A percentile compares a stretch with the other conserved stretches of the same genome.
Evolutionary conservation across 1,140 invertebrate genomes (phyloP).

Genomic region (Pollicipes pollicipes): DNA sequence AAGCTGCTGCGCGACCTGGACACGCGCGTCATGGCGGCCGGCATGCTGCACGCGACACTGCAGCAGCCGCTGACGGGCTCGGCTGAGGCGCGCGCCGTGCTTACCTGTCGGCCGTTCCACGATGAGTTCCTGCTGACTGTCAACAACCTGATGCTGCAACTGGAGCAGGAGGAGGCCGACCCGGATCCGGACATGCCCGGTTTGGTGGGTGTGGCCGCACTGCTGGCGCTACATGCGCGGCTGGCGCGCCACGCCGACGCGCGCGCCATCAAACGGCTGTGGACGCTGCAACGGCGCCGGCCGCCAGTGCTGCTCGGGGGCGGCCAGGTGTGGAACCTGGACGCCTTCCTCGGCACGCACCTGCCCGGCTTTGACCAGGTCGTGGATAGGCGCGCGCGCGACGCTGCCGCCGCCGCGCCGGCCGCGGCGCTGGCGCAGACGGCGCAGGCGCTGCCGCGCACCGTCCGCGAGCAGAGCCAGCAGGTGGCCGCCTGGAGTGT

Average conservation of each 20-base stretch:
- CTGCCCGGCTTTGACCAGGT: neutral
- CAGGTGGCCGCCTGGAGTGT: slow-evolving; percentile 17
- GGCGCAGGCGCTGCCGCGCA: slow-evolving; percentile 39
- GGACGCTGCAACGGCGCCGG: slow-evolving; percentile 6
- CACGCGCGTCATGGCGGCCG: slow-evolving; percentile 21
- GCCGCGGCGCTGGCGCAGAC: slow-evolving; percentile 30
- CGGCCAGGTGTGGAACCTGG: neutral
- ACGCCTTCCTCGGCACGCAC: neutral
- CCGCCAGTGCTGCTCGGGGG: neutral
- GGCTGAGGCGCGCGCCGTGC: slow-evolving; percentile 40
- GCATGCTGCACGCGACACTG: slow-evolving; percentile 22
- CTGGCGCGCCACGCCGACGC: slow-evolving; percentile 8
- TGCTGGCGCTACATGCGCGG: slow-evolving; percentile 6
- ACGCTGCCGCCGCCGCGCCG: slow-evolving; percentile 4
- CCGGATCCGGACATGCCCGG: slow-evolving; percentile 21
- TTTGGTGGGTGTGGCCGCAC: slow-evolving; percentile 11
- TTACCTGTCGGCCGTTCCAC: slow-evolving; percentile 10
- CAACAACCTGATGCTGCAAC: slow-evolving; percentile 7
- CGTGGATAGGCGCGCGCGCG: neutral
- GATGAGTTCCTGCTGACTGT: neutral
- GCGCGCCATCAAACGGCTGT: slow-evolving; percentile 3
- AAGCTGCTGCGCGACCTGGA: slow-evolving; percentile 45
- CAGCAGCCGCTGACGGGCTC: slow-evolving; percentile 35
- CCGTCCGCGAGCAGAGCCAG: slow-evolving; percentile 35
- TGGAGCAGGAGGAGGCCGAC: slow-evolving; percentile 13